Percentiles rank a stretch among this genome's conserved stretches.
Conservation (phyloP, 2,113 vertebrate species). For the Tetrax tetrax region DNA sequence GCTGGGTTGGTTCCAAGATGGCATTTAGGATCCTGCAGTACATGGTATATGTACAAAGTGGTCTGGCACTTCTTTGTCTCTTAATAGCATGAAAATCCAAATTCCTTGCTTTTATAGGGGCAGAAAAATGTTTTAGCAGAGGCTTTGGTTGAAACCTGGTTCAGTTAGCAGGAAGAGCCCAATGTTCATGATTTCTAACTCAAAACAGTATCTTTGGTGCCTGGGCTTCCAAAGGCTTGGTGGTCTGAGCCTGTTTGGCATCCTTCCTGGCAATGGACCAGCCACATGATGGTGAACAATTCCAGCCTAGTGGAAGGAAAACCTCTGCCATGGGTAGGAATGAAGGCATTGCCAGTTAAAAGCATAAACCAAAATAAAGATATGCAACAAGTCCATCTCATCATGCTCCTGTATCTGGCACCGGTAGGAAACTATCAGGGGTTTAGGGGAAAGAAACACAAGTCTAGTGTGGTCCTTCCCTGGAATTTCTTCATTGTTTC, state of each 20-base stretch:
- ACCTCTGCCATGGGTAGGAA: not conserved
- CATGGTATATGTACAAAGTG: not conserved
- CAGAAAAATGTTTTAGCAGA: not conserved
- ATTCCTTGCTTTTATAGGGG: not conserved
- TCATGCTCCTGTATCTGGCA: not conserved
- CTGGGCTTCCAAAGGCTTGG: not conserved
- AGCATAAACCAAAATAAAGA: not conserved
- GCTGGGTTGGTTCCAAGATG: not conserved
- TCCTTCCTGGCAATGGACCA: fast-evolving
- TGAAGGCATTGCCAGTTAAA: not conserved
- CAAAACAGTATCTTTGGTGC: not conserved
- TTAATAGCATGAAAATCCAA: not conserved
- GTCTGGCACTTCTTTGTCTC: not conserved
- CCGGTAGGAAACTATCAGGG: not conserved
- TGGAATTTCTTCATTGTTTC: not conserved
- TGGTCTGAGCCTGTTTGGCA: not conserved
- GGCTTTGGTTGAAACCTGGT: not conserved
- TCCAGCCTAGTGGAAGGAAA: not conserved
- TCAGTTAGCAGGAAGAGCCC: not conserved
- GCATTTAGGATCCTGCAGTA: not conserved
- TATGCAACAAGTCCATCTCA: not conserved
- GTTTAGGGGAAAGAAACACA: not conserved
- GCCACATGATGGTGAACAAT: not conserved
- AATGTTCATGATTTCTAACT: not conserved
- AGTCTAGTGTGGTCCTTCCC: not conserved